Evolutionary conservation across 2,888 invertebrate genomes (phyloP).

Genomic region (Drosophila testacea): DNA sequence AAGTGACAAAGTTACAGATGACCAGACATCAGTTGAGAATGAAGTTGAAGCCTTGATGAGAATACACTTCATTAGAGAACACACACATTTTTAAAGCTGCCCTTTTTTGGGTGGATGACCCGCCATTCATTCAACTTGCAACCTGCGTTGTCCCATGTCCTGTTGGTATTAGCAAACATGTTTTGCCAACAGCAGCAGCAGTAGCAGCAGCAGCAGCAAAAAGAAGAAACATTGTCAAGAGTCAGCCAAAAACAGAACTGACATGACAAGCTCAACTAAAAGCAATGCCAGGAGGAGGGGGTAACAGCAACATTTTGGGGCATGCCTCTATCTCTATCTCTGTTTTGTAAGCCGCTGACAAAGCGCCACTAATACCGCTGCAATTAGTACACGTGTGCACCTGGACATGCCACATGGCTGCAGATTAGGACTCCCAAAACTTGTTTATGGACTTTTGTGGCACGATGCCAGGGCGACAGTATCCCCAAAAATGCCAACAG

Average conservation of each 20-base stretch:
- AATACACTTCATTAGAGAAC: conserved; percentile 51
- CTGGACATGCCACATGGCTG: conserved; percentile 57
- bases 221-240: conserved; percentile 23
- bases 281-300: conserved; percentile 3
- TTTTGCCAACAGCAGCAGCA: not conserved
- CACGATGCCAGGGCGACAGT: conserved; percentile 11
- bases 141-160: conserved; percentile 11
- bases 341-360: conserved; percentile 72
- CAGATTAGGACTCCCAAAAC: conserved; percentile 69
- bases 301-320: conserved; percentile 3
- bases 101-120: conserved; percentile 3
- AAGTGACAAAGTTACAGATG: conserved; percentile 54
- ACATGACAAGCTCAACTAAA: conserved; percentile 61
- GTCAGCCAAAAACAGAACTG: conserved; percentile 47
- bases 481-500: conserved; percentile 32
- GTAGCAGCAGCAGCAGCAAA: conserved; percentile 5
- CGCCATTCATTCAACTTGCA: not conserved
- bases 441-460: conserved; percentile 70
- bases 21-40: conserved; percentile 37
- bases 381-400: conserved; percentile 76
- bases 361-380: conserved; percentile 77
- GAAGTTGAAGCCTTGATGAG: conserved; percentile 5
- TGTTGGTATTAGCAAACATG: conserved; percentile 21
- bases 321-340: not conserved
- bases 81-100: conserved; percentile 36